Base-by-base conservation (phyloP, 2,888 invertebrate species). In the Sminthurinus aureus region DNA sequence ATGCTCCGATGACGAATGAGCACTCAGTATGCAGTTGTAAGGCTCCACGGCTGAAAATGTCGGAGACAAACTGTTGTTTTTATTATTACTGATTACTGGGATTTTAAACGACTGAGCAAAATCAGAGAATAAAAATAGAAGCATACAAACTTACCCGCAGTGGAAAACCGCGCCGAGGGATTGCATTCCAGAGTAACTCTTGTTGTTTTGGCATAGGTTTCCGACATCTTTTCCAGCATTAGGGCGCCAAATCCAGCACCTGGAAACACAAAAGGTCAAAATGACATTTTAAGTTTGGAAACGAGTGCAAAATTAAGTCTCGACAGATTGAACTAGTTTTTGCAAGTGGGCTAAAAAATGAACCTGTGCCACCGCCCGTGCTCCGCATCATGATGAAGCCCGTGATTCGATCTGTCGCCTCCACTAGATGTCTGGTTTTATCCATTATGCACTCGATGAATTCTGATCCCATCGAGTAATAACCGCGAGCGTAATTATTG, bases 131-230 rank as follows among this genome's bases (percentile, higher is more conserved):
- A n/a, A n/a, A n/a, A n/a, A n/a, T n/a, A n/a, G n/a, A n/a, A n/a
- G n/a, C n/a, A n/a, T n/a, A n/a, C n/a, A n/a, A n/a, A n/a, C n/a
- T n/a, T n/a, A n/a, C n/a, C n/a, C n/a, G n/a, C n/a, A 6, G 79
- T 79, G 4, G 79, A 26, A 11, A 67, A n/a, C 3, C 38, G 22
- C 4, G 85, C 85, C 0, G 83, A 89, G 0, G 89, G 88, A 83
- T 88, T 88, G 66, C 89, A 85, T 11, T 89, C 88, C 78, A 89
- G 87, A 74, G 85, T 85, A 22, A 92, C 89, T 85, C 92, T 92
- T 82, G 91, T 90, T 88, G 92, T 92, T 89, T 92, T 92, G 84
- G 92, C 92, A 88, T 92, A 92, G 87, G 92, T 92, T 11, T 91
- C 90, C 18, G 91, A 90, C 67, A 93, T 89, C 18, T 91, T 89